Base-by-base conservation (phyloP, 2,888 invertebrate genomes). In the Neoitamus cyanurus region DNA sequence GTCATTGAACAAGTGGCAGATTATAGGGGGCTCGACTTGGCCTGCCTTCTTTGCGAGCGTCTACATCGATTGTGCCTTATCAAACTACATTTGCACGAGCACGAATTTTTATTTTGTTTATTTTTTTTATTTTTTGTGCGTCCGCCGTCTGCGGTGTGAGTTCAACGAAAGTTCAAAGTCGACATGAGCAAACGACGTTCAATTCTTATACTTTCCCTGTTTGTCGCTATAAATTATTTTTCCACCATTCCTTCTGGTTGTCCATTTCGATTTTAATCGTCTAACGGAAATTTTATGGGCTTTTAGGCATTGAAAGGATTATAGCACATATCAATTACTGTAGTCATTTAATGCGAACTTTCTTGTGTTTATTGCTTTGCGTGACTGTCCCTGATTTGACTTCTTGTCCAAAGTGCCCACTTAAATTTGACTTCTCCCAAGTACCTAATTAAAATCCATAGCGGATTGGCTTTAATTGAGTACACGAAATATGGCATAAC, bases 1-100 rank as follows among this genome's bases (percentile, higher is more conserved):
- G 78, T 78, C 78, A 78, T 58, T 78, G 78, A 78, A 48, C 78
- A 78, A 78, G 31, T 78, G 15, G 42, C 31, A 58, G 78, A 78
- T 78, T 78, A 58, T 9, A 48, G 48, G 78, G 78, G 78, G 78
- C 78, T 78, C 78, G 78, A 48, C 78, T 78, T 48, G 48, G 48
- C 48, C 48, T 48, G 48, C 48, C 48, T 20, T 48, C 48, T 48
- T 58, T 9, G 58, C 25, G 58, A n/a, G 25, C 6, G n/a, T 48
- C 73, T 48, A 1, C 20, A 20, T 20, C 48, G 48, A 6, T 48
- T 20, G 25, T 11, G 70, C 0, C n/a, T 34, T 70, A 70, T 70
- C 70, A 70, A 58, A 70, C 25, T 30, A n/a, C 31, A 31, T 34
- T 30, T 31, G n/a, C 70, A 34, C 70, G 70, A 70, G 70, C 34